Base-by-base conservation (phyloP, 2,888 invertebrate species). In the Blomia tropicalis region DNA sequence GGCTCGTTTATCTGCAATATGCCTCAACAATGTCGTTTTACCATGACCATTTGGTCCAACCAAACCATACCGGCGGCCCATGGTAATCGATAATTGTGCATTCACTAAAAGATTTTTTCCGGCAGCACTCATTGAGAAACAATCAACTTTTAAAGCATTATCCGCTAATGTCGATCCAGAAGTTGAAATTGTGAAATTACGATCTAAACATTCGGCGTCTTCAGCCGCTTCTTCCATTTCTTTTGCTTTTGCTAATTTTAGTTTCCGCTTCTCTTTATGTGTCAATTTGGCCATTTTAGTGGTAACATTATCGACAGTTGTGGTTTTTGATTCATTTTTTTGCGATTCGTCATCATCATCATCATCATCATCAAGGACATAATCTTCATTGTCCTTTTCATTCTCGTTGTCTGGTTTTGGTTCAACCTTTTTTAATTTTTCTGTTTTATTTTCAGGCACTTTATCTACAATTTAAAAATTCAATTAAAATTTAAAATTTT, bases 71-170 rank as follows among this genome's bases (percentile, higher is more conserved):
- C 91, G 82, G 53, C 96, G 81, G 0, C 93, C 91, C 70, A 85
- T 82, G 0, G 95, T 92, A 69, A 99, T 93, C 59, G 89, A 77
- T 32, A 99, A 77, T 73, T 83, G 88, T 0, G 98, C 95, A 74
- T 98, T 96, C 32, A 91, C 85, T 74, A 99, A 96, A 53, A 98
- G 78, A 72, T 95, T 91, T 70, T 98, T 91, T 62, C 98, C 98
- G 74, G 91, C 87, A 0, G 98, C 98, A 23, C 90, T 83, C 69
- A 99, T 98, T 64, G 91, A 91, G 73, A 98, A 98, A 75, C 91
- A 93, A 72, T 98, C 96, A 30, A 78, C 74, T 60, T 62, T 64
- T 5, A 65, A 29, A 11, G 66, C 51, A 56, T 65, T 65, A 43
- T 65, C 66, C 22, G 65, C 17, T 19, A 62, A n/a, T 25, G 54